phyloP scores from a whole-genome alignment of 2,797 vertebrate genomes.

The Sebastes aleutianus region DNA sequence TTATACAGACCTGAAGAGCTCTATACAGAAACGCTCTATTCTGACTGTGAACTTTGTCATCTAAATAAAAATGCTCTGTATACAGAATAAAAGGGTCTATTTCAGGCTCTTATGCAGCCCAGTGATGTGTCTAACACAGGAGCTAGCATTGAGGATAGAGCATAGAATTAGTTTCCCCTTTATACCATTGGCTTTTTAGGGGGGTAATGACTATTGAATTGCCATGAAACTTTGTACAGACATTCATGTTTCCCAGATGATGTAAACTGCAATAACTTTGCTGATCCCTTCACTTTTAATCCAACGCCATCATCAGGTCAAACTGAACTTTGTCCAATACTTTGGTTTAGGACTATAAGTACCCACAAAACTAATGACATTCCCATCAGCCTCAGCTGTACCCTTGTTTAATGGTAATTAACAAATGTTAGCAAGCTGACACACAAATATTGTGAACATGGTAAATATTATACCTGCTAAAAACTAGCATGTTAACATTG shows the following conservation, averaged over 20 bases:
- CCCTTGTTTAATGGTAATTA: not conserved
- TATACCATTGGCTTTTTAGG: not conserved
- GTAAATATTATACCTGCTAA: not conserved
- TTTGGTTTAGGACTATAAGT: not conserved
- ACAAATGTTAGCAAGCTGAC: not conserved
- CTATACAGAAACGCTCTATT: conserved; percentile 36
- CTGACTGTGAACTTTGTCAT: conserved; percentile 36
- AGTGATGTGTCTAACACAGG: conserved; percentile 4
- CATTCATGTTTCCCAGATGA: not conserved
- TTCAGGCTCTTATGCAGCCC: conserved; percentile 26
- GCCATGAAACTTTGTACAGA: not conserved
- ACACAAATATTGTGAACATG: not conserved
- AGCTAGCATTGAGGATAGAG: not conserved
- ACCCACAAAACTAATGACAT: not conserved
- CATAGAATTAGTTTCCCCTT: conserved; percentile 20
- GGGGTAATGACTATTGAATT: not conserved
- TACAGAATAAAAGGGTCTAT: conserved; percentile 34
- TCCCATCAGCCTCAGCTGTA: not conserved
- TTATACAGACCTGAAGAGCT: conserved; percentile 46
- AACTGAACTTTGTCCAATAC: not conserved
- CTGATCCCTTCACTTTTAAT: not conserved
- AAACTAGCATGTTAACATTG: not conserved
- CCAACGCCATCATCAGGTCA: not conserved
- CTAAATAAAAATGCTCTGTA: conserved; percentile 45
- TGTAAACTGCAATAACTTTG: too few species aligned